phyloP scores from a whole-genome alignment of 2,888 invertebrate genomes.

The Tinea pellionella region DNA sequence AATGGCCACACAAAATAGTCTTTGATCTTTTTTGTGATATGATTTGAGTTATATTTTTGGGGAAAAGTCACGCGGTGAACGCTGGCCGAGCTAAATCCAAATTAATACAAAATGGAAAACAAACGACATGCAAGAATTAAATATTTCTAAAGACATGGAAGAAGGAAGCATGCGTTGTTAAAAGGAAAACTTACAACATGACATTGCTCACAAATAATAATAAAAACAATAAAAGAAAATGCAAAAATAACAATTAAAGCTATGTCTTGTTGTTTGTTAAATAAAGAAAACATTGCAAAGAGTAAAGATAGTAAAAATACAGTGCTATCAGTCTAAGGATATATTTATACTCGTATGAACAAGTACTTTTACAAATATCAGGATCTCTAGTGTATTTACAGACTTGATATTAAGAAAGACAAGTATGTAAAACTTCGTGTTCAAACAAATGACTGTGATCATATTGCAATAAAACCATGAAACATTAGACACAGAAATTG shows the following conservation, averaged over 20 bases:
- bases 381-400: slow-evolving; percentile 6
- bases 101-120: not conserved
- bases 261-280: slow-evolving; percentile 37
- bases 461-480: not conserved
- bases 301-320: slow-evolving; percentile 26
- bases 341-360: not conserved
- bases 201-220: slow-evolving; percentile 15
- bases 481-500: not conserved
- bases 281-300: slow-evolving; percentile 65
- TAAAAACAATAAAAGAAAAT: not conserved
- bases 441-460: not conserved
- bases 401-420: not conserved
- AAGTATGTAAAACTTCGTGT: not conserved
- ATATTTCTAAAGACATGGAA: not conserved
- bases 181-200: slow-evolving; percentile 29
- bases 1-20: slow-evolving; percentile 64
- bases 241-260: slow-evolving; percentile 25
- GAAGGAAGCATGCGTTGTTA: not conserved
- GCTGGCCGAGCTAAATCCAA: slow-evolving; percentile 26
- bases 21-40: slow-evolving; percentile 24
- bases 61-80: slow-evolving; percentile 31
- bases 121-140: not conserved
- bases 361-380: not conserved
- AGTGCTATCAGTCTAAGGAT: not conserved
- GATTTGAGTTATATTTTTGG: slow-evolving; percentile 22